phyloP scores from a whole-genome alignment of 2,113 vertebrate species.

The Marcusenius ussheri region DNA sequence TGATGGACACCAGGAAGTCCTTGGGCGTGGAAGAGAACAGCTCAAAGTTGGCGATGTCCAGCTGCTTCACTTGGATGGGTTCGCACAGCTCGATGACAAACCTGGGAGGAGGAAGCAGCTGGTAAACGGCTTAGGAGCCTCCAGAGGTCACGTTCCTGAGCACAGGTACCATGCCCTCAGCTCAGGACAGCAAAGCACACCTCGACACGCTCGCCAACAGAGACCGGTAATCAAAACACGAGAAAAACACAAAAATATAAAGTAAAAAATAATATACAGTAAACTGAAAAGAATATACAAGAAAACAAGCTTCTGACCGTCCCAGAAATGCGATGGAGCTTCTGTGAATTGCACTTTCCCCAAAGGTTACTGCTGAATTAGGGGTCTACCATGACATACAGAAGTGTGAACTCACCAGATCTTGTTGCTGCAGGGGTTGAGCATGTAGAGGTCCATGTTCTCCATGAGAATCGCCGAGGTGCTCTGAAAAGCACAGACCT shows the following conservation, averaged over 20 bases:
- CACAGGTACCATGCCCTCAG: not conserved
- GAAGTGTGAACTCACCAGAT: constrained; percentile 75
- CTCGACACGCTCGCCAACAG: not conserved
- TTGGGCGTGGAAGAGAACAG: constrained; percentile 97
- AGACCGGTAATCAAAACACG: not conserved
- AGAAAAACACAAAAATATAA: not conserved
- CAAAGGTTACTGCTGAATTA: not conserved
- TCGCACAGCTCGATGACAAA: constrained; percentile 99
- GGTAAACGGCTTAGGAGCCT: no score
- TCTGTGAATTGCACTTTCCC: not conserved
- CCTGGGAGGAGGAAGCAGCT: constrained; percentile 57
- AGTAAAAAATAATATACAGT: not conserved
- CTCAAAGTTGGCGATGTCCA: constrained; percentile 97
- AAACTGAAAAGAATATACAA: not conserved
- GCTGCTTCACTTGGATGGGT: constrained; percentile 94
- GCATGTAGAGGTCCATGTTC: constrained; percentile 98
- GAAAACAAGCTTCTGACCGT: not conserved
- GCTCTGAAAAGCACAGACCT: constrained; percentile 59
- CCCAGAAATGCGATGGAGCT: not conserved
- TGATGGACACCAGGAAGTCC: constrained; percentile 96
- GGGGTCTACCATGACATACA: not conserved
- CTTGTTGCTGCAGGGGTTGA: constrained; percentile 98
- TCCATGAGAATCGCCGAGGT: constrained; percentile 95
- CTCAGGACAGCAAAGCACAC: not conserved
- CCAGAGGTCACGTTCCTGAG: not conserved